Evolutionary conservation across 2,797 vertebrate genomes (phyloP).

Genomic region (Sebastes reedi): DNA sequence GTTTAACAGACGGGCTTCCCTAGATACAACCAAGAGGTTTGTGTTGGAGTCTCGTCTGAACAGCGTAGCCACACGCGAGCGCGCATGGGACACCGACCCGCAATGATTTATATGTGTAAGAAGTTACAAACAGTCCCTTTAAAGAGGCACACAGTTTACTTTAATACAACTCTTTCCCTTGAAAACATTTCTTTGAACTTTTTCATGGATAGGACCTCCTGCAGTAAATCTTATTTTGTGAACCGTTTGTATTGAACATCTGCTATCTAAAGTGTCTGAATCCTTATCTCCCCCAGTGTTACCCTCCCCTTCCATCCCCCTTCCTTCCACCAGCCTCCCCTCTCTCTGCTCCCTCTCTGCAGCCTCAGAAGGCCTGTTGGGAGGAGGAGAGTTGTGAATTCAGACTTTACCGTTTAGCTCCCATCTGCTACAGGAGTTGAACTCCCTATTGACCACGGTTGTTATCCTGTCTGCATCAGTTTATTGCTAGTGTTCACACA

Average conservation of each 20-base stretch:
- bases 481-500: slow-evolving; percentile 29
- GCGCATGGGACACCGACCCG: too few relatives aligned
- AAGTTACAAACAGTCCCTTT: too few relatives aligned
- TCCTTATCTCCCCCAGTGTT: slow-evolving; percentile 48
- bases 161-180: not conserved
- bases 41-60: too few relatives aligned
- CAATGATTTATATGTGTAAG: too few relatives aligned
- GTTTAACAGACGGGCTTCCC: too few relatives aligned
- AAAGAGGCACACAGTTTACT: not conserved
- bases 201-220: slow-evolving; percentile 26
- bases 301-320: not conserved
- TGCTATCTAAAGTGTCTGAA: slow-evolving; percentile 55
- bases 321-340: slow-evolving; percentile 6
- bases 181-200: slow-evolving; percentile 22
- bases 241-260: slow-evolving; percentile 53
- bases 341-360: slow-evolving; percentile 28
- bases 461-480: slow-evolving; percentile 82
- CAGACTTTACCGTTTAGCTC: slow-evolving; percentile 87
- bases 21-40: too few relatives aligned
- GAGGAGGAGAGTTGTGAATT: slow-evolving; percentile 88
- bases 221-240: slow-evolving; percentile 37
- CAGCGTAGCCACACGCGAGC: too few relatives aligned
- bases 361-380: slow-evolving; percentile 78
- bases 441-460: slow-evolving; percentile 76
- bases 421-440: slow-evolving; percentile 92